phyloP scores from a whole-genome alignment of 1,140 invertebrate genomes.

The Drosophila willistoni region DNA sequence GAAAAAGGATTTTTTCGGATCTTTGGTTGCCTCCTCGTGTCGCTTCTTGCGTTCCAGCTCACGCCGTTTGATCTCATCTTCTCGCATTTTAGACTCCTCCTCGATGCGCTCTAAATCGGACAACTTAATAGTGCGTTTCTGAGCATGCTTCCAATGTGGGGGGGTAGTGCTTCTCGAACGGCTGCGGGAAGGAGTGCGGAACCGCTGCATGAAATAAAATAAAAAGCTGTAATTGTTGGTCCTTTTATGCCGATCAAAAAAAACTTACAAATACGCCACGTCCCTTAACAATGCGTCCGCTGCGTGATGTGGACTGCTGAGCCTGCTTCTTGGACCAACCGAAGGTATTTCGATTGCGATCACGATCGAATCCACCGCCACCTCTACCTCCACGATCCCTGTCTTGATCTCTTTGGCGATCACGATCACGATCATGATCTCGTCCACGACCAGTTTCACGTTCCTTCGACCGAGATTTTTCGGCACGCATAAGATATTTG shows the following conservation, averaged over 20 bases:
- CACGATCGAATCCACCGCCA: slow-evolving; percentile 36
- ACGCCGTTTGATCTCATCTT: slow-evolving; percentile 86
- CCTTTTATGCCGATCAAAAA: too few species aligned
- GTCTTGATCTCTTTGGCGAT: slow-evolving; percentile 76
- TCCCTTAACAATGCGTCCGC: slow-evolving; percentile 94
- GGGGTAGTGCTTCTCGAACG: slow-evolving; percentile 93
- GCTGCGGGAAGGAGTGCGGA: slow-evolving; percentile 92
- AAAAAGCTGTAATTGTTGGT: neutral
- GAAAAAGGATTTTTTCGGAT: slow-evolving; percentile 79
- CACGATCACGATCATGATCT: slow-evolving; percentile 65
- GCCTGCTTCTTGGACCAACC: slow-evolving; percentile 83
- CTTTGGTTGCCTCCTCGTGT: slow-evolving; percentile 84
- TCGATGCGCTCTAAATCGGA: slow-evolving; percentile 91
- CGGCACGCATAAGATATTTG: slow-evolving; percentile 90
- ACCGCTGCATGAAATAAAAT: slow-evolving; percentile 86
- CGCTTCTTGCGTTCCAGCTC: slow-evolving; percentile 86
- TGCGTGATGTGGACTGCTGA: slow-evolving; percentile 86
- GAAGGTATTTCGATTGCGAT: slow-evolving; percentile 74
- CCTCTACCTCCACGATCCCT: slow-evolving; percentile 81
- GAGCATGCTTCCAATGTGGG: slow-evolving; percentile 94
- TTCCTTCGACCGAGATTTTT: slow-evolving; percentile 68
- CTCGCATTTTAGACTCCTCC: slow-evolving; percentile 85
- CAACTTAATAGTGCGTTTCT: slow-evolving; percentile 91
- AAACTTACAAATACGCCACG: slow-evolving; percentile 93
- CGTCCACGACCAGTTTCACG: slow-evolving; percentile 54